Conservation (phyloP, 2,888 invertebrate genomes). For the Athetis lepigone region DNA sequence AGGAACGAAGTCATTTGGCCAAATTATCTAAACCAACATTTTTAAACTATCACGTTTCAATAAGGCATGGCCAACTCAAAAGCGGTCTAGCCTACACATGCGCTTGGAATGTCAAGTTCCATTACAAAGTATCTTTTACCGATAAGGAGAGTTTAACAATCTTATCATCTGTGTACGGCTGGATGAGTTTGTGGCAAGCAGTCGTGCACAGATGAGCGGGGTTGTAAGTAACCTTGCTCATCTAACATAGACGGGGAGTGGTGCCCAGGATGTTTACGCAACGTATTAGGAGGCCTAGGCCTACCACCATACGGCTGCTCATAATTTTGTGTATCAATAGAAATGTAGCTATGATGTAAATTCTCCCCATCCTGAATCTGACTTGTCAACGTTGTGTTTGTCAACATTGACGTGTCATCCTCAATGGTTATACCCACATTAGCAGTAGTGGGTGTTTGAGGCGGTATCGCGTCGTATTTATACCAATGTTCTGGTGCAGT, state of each 20-base stretch:
- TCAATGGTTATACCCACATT: conserved; percentile 89
- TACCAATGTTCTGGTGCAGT: conserved; percentile 93
- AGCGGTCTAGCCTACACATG: conserved; percentile 85
- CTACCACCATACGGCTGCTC: conserved; percentile 87
- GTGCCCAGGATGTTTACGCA: conserved; percentile 85
- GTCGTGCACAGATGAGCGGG: conserved; percentile 88
- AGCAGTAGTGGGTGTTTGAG: conserved; percentile 88
- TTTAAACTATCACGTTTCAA: conserved; percentile 81
- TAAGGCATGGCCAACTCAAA: conserved; percentile 84
- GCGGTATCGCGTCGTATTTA: conserved; percentile 92
- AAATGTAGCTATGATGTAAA: conserved; percentile 93
- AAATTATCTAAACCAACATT: conserved; percentile 75
- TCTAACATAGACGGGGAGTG: conserved; percentile 87
- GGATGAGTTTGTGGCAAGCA: conserved; percentile 89
- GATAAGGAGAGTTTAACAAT: conserved; percentile 81
- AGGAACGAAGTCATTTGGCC: conserved; percentile 82
- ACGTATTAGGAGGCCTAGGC: conserved; percentile 85
- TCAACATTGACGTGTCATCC: conserved; percentile 91
- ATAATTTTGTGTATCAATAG: conserved; percentile 91
- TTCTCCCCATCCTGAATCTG: conserved; percentile 92
- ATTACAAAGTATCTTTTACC: conserved; percentile 84
- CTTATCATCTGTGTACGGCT: conserved; percentile 87
- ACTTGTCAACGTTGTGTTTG: conserved; percentile 91
- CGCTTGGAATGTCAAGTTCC: conserved; percentile 88
- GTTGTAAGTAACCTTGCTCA: conserved; percentile 89